Base-by-base conservation (phyloP, 2,797 vertebrate species). In the Anas capensis region DNA sequence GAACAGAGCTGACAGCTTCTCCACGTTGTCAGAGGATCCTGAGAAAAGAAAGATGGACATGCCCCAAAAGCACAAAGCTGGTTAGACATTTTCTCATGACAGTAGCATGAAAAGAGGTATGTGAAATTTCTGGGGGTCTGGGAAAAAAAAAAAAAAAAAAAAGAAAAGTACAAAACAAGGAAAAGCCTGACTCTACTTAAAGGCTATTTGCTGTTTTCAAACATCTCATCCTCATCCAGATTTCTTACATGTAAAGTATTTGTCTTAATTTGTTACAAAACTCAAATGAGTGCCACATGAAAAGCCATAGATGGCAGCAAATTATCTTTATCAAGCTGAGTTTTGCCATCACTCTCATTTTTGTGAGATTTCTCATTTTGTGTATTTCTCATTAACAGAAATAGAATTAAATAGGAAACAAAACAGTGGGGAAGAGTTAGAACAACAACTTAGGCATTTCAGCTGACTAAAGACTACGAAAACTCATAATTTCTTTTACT, bases 291-390 rank as follows among this genome's bases (percentile, higher is more conserved):
- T 92, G 91, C 79, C 69, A 56, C 38, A 70, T 3, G 4, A 86
- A 92, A 92, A 93, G 88, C 85, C 70, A 83, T 64, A 86, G 77
- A 86, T 88, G 66, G 48, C 70, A 92, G 80, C 34, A 91, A 82
- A 86, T 91, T 79, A 79, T 36, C 66, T 88, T 86, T 42, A 77
- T 56, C 66, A 70, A 90, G 56, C 6, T n/a, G 48, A 66, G 19
- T 56, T 92, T 90, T 88, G 44, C 57, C 66, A 82, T 71, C 0
- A 34, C 78, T 75, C 29, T n/a, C 16, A 18, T 68, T 80, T 85
- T 65, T 1, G 0, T 27, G 36, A 36, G 36, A 36, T 36, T 36
- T 36, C 36, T 36, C 36, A 36, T 36, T 10, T 36, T 36, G 36
- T 36, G 36, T 36, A 36, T 36, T 36, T 36, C 36, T 36, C 36